These are phyloP conservation scores for Magallana nippona DNA, from an alignment of 2,888 invertebrate species.

Conservation along the genomic window DNA sequence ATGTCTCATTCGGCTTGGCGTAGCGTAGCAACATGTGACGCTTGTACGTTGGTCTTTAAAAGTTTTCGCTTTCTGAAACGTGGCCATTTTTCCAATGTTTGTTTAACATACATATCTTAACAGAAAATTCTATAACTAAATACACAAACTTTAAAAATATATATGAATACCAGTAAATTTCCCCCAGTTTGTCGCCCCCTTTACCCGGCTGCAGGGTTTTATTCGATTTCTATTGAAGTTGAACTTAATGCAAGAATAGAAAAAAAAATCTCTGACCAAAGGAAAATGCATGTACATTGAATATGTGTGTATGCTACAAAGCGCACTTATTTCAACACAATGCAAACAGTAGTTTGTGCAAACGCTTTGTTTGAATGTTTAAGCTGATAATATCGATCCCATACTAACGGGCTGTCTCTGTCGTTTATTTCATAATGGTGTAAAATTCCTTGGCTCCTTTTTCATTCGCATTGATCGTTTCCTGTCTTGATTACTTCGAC, in stretches of 20 bases:
- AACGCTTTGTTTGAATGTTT: conserved; percentile 28
- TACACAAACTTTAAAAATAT: not conserved
- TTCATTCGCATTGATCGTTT: conserved; percentile 22
- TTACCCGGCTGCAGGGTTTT: not conserved
- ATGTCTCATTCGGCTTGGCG: conserved; percentile 42
- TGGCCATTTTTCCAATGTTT: conserved; percentile 37
- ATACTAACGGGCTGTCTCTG: not conserved
- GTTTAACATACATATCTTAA: conserved; percentile 11
- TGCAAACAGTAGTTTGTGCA: conserved; percentile 30
- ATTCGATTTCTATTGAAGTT: not conserved
- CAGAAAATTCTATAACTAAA: conserved; percentile 14
- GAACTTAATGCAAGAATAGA: not conserved
- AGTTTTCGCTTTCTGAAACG: conserved; percentile 44
- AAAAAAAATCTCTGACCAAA: not conserved
- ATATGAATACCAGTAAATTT: not conserved
- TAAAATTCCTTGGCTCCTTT: conserved; percentile 21
- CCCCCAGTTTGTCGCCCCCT: not conserved
- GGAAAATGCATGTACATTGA: not conserved
- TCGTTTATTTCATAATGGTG: conserved; percentile 25
- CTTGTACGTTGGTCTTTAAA: conserved; percentile 39
- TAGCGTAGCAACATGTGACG: conserved; percentile 49
- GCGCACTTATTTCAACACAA: conserved; percentile 25
- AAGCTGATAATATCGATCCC: conserved; percentile 23
- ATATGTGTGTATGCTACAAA: not conserved
- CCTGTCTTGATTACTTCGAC: conserved; percentile 16